Evolutionary conservation across 92 coral and sea anemone species (phyloP).

Genomic region (Galaxea fascicularis): DNA sequence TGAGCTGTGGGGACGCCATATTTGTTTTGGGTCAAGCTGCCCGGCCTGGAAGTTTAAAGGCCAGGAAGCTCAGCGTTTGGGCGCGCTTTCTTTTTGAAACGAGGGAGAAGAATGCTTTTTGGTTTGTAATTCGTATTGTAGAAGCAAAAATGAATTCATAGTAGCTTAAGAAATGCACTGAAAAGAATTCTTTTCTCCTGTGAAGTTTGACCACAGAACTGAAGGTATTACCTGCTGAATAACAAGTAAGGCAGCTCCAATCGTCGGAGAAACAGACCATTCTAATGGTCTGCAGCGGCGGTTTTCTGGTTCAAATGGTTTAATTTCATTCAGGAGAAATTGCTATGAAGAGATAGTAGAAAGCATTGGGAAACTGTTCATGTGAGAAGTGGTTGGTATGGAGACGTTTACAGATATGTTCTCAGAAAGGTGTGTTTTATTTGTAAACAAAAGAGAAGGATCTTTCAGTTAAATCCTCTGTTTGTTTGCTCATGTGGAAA

Average conservation of each 20-base stretch:
- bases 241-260: neutral
- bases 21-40: neutral
- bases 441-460: neutral
- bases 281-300: neutral
- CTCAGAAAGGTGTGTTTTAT: slow-evolving; percentile 71
- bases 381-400: slow-evolving; percentile 39
- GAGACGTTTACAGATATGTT: slow-evolving; percentile 82
- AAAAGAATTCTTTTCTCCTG: neutral
- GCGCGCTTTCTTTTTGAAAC: slow-evolving; percentile 35
- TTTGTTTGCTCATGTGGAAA: slow-evolving; percentile 7
- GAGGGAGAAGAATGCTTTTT: neutral
- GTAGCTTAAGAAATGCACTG: neutral
- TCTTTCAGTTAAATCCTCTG: too few species aligned
- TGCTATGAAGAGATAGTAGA: neutral
- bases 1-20: slow-evolving; percentile 35
- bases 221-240: neutral
- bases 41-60: slow-evolving; percentile 23
- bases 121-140: neutral
- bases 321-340: neutral
- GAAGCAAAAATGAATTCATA: neutral
- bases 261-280: neutral
- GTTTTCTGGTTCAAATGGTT: neutral
- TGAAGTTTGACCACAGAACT: neutral
- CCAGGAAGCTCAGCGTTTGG: slow-evolving; percentile 7
- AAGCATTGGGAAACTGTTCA: neutral